Evolutionary conservation across 2,113 vertebrate species (phyloP), one percentile per base, ranked within the genome.

Genomic region (Paramormyrops kingsleyae): DNA sequence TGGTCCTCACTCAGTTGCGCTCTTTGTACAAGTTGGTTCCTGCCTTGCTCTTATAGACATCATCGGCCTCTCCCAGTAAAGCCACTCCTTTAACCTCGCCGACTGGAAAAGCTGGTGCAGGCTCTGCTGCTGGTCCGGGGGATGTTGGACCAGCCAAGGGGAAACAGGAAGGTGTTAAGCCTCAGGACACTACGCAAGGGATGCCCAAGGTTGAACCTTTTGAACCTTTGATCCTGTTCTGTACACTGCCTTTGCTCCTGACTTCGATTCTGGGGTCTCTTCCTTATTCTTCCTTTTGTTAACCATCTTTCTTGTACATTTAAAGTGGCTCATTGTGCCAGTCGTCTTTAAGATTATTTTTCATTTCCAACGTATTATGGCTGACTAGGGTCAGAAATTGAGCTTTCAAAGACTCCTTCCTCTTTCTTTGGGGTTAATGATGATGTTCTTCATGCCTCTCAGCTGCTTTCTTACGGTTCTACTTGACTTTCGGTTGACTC

Each of bases 11-110:
- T 31, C 35, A 87, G 50, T 59, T 91, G 70, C 27, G 7, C 21
- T 84, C 21, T 19, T 42, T n/a, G 19, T 27, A 46, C 27, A 83
- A 83, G 88, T 24, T 53, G 42, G 91, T 88, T 90, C 88, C 44
- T 91, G 91, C 44, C 83, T 77, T 90, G 35, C 93, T 90, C 92
- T 92, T 91, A 49, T 94, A 94, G 94, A 93, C 92, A 46, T 13
- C 93, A 88, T 89, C 91, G 49, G 80, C 53, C 52, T 84, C 91
- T 50, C 92, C 91, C 74, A 90, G 89, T 87, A 94, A 93, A 93
- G 91, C 90, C 31, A 2, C 93, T 91, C 1, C 90, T 83, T 85
- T 90, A 0, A 47, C 87, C 27, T 24, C 90, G 24, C 49, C 53
- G 19, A 46, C 91, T 77, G 91, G 90, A 90, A 27, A 84, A 13